Base-by-base conservation (phyloP, 1,140 invertebrate species). In the Acyrthosiphon pisum region DNA sequence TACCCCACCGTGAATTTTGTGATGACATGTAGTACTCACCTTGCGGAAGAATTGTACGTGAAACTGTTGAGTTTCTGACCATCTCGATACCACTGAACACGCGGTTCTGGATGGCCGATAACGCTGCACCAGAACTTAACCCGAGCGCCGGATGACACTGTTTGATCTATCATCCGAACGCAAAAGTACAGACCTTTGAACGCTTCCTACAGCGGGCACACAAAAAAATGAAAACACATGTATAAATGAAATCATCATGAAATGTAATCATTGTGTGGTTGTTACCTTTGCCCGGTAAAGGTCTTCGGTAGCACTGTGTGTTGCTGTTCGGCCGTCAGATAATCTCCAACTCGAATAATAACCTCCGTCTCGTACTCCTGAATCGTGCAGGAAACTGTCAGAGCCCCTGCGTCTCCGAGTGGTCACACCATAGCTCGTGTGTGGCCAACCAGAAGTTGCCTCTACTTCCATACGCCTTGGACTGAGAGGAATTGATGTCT, bases 111-210 rank as follows among this genome's bases (percentile, higher is more conserved):
- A 93, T 96, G 96, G n/a, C 97, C 97, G 89, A 98, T 96, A 2
- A 99, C 96, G 93, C 97, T 97, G 94, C 98, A 99, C 7, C 97
- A 97, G n/a, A 99, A 95, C 94, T 97, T 97, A 4, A 98, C 96
- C 94, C 96, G 95, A 46, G 97, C 97, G 22, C 97, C 97, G 94
- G 97, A 96, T 0, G 97, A 96, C 4, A 97, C 97, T 8, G 97
- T 97, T 94, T 97, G 96, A 94, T 98, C 97, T 6, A 97, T 97
- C 60, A 99, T 95, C 93, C 96, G 96, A n/a, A 97, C 97, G 76
- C 97, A 98, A 95, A 99, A 99, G 11, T 97, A 96, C 11, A 98
- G 98, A 35, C 53, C 35, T 93, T 37, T 60, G 26, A 89, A 88
- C 1, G 48, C 60, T 48, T 88, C 87, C 91, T 93, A 41, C 0